A percentile compares a stretch with the other conserved stretches of the same genome.
These are phyloP conservation scores for Andrena bucephala DNA, from an alignment of 2,888 invertebrate genomes.

Conservation along the genomic window DNA sequence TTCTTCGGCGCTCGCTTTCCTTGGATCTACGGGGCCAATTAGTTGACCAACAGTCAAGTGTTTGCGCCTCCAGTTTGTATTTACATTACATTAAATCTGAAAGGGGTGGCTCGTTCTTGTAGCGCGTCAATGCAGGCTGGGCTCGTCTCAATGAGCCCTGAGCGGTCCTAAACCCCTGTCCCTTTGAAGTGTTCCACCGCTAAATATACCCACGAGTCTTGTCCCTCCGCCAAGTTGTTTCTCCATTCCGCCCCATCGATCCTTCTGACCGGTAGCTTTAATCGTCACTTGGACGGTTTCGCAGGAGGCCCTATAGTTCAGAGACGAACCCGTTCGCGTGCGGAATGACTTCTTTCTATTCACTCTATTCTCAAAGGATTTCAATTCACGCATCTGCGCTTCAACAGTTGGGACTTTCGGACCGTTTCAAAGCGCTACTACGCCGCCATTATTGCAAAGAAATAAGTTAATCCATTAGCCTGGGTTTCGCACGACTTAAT, in stretches of 20 bases:
- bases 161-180: slow-evolving; percentile 50
- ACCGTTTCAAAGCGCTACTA: too few relatives aligned
- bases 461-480: not conserved
- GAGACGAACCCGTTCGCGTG: slow-evolving; percentile 54
- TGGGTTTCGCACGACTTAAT: not conserved
- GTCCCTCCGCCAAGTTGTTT: slow-evolving; percentile 69
- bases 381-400: not conserved
- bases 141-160: slow-evolving; percentile 61
- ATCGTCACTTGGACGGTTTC: slow-evolving; percentile 63
- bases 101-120: slow-evolving; percentile 67
- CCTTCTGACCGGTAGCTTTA: slow-evolving; percentile 66
- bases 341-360: slow-evolving; percentile 46
- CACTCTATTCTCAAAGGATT: slow-evolving; percentile 26
- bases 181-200: slow-evolving; percentile 69
- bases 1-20: slow-evolving; percentile 40
- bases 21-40: slow-evolving; percentile 61
- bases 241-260: slow-evolving; percentile 67
- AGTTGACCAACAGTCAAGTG: slow-evolving; percentile 59
- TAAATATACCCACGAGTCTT: slow-evolving; percentile 67
- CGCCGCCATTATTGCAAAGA: too few relatives aligned
- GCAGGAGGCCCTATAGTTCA: slow-evolving; percentile 41
- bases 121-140: slow-evolving; percentile 55
- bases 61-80: slow-evolving; percentile 72
- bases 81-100: slow-evolving; percentile 80
- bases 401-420: too few relatives aligned